phyloP scores from a whole-genome alignment of 2,113 vertebrate genomes.

The Poeciliopsis occidentalis region DNA sequence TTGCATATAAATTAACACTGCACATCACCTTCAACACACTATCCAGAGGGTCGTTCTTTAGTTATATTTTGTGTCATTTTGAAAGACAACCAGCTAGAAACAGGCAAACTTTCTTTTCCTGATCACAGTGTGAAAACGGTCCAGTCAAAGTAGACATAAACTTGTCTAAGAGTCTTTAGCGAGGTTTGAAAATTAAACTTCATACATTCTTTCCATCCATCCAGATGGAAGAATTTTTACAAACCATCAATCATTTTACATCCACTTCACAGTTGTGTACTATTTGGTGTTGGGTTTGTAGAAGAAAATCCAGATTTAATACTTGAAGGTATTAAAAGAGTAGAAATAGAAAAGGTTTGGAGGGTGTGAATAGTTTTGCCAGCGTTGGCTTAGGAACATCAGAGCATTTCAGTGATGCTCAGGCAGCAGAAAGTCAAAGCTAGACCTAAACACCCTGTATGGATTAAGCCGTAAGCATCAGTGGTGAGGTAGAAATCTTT shows the following conservation, averaged over 20 bases:
- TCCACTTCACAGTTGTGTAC: neutral
- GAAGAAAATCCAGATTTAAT: neutral
- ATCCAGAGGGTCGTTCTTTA: too few relatives aligned
- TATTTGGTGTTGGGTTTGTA: neutral
- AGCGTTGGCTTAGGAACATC: constrained; percentile 1
- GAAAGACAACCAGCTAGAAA: too few relatives aligned
- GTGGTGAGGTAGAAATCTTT: constrained; percentile 33
- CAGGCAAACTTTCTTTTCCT: too few relatives aligned
- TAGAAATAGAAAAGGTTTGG: neutral
- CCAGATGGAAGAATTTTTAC: neutral
- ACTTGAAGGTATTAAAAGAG: neutral
- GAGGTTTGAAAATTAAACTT: neutral
- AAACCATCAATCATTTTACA: neutral
- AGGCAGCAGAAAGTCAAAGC: constrained; percentile 28
- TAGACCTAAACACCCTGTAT: constrained; percentile 18
- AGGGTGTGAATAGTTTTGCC: neutral
- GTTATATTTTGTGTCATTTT: too few relatives aligned
- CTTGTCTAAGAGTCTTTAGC: neutral
- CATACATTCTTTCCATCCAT: neutral
- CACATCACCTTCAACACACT: too few relatives aligned
- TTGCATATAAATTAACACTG: neutral
- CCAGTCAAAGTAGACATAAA: neutral
- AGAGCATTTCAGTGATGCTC: constrained; percentile 28
- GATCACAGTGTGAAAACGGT: neutral
- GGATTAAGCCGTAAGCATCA: constrained; percentile 24